Evolutionary conservation across 2,888 invertebrate genomes (phyloP).

Genomic region (Plebejus argus): DNA sequence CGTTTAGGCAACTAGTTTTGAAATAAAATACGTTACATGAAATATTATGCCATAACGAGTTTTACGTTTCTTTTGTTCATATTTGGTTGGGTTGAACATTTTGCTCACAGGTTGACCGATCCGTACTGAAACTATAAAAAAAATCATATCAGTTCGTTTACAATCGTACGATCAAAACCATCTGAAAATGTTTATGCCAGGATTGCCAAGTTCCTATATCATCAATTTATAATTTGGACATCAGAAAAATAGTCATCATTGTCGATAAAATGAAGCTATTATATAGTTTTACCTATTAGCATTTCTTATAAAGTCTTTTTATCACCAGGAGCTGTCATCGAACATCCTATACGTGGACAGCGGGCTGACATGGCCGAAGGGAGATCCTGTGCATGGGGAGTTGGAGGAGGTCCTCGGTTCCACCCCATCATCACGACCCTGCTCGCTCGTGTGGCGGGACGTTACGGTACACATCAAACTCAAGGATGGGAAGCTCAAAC

Average conservation of each 20-base stretch:
- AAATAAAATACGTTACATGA: no score
- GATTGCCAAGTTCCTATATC: no score
- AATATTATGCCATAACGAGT: no score
- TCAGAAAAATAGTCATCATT: not conserved
- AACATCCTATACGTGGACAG: conserved; percentile 50
- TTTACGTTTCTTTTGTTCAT: no score
- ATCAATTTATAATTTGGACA: not conserved
- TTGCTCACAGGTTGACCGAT: no score
- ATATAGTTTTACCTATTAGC: no score
- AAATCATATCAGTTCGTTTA: no score
- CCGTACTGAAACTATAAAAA: no score
- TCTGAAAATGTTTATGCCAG: no score
- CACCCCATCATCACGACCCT: conserved; percentile 81
- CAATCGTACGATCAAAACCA: no score
- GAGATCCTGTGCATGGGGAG: conserved; percentile 59
- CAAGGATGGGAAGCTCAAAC: conserved; percentile 80
- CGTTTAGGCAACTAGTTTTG: no score
- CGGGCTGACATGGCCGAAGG: conserved; percentile 47
- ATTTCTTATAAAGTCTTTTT: not conserved
- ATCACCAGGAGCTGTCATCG: conserved; percentile 53
- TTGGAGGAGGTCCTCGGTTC: conserved; percentile 75
- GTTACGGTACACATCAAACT: conserved; percentile 85
- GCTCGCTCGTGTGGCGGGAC: conserved; percentile 90
- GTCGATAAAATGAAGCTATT: not conserved
- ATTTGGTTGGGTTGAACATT: no score